Evolutionary conservation across 2,888 invertebrate genomes (phyloP), one percentile per base, ranked within the genome.

Genomic region (Lomographa bimaculata): DNA sequence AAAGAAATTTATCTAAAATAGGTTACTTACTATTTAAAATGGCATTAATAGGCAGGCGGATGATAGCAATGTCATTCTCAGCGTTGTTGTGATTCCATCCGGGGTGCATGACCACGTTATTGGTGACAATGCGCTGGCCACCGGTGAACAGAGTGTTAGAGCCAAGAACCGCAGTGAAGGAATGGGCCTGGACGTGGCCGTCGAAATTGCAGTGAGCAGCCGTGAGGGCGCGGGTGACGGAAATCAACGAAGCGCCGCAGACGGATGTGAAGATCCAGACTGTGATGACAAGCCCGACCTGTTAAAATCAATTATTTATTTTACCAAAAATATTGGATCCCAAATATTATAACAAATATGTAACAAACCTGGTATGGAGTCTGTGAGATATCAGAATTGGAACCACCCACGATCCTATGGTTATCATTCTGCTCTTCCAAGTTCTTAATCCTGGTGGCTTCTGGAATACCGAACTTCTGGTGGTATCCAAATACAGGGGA

Each of bases 291-390:
- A 79, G 70, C 24, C 79, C 79, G 25, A 57, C 66, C 79, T 79
- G 50, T 7, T 5, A n/a, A n/a, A n/a, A n/a, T n/a, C n/a, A n/a
- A n/a, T n/a, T n/a, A n/a, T n/a, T n/a, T n/a, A n/a, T n/a, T n/a
- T n/a, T n/a, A n/a, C n/a, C n/a, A n/a, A n/a, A n/a, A n/a, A n/a
- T n/a, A 14, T 4, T 14, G 14, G 14, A 2, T 14, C 14, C 4
- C 14, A 14, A 14, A 4, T 2, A 14, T 14, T 4, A 14, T 10
- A 18, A 37, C 2, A 18, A 25, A 3, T 37, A 12, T 3, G 2
- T 7, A 19, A 39, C 30, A 47, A 53, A 79, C 81, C 67, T 80
- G 80, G 50, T 78, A 79, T 2, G 81, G 80, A 7, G 63, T 55
- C 14, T 57, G 7, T 1, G 62, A 34, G 17, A 81, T 71, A 26